Percentiles rank a stretch among this genome's conserved stretches.
Evolutionary conservation across 1,140 invertebrate genomes (phyloP).

Genomic region (Cydia fagiglandana): DNA sequence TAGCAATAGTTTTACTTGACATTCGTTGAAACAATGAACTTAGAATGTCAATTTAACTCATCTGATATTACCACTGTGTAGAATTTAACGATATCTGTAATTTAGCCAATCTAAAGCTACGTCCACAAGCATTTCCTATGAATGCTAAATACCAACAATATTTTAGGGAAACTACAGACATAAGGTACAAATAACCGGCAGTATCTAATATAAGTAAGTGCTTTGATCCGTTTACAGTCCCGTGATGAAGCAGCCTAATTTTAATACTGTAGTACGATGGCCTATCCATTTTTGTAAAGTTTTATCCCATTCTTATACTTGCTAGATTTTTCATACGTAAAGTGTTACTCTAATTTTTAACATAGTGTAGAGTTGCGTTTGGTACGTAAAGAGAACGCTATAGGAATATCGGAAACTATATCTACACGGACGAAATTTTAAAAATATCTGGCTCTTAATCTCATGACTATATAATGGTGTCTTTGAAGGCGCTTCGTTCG

Average conservation of each 20-base stretch:
- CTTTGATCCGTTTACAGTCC: constrained; percentile 36
- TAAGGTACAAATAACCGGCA: constrained; percentile 67
- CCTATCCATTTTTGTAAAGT: constrained; percentile 47
- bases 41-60: not conserved
- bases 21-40: not conserved
- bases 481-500: not conserved
- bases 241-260: constrained; percentile 36
- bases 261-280: constrained; percentile 39
- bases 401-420: not conserved
- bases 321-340: constrained; percentile 66
- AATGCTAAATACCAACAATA: constrained; percentile 24
- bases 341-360: constrained; percentile 53
- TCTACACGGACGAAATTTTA: not conserved
- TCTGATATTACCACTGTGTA: not conserved
- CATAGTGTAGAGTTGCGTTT: constrained; percentile 44
- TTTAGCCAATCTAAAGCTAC: constrained; percentile 14
- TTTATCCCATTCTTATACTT: constrained; percentile 45
- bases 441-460: not conserved
- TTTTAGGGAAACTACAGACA: constrained; percentile 5
- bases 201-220: constrained; percentile 44
- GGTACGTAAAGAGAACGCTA: not conserved
- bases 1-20: not conserved
- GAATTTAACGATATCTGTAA: not conserved
- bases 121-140: not conserved
- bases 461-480: not conserved